phyloP scores from a whole-genome alignment of 1,140 invertebrate species.

The Drosophila malerkotliana region DNA sequence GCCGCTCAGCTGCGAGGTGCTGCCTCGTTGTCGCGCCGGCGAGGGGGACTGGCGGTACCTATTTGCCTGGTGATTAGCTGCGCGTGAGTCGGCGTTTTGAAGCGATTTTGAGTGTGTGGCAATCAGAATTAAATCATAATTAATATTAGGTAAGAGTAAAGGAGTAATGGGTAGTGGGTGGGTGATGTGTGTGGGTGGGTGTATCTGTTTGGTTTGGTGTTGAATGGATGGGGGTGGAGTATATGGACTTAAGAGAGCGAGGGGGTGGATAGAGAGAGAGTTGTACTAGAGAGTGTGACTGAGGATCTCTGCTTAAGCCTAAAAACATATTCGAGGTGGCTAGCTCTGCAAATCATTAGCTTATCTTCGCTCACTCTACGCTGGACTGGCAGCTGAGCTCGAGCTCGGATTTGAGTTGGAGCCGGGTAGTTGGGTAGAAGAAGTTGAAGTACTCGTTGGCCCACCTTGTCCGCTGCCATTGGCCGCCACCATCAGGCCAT shows the following conservation, averaged over 20 bases:
- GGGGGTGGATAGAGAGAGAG: constrained; percentile 5
- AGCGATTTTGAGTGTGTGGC: constrained; percentile 80
- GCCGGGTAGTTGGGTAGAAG: constrained; percentile 40
- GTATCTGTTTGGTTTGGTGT: constrained; percentile 4
- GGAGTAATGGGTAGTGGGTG: constrained; percentile 39
- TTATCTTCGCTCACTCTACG: constrained; percentile 42
- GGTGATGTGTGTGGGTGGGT: constrained; percentile 1
- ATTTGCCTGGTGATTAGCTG: constrained; percentile 84
- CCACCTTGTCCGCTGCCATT: constrained; percentile 83
- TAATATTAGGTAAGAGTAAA: constrained; percentile 56
- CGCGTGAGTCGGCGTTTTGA: constrained; percentile 60
- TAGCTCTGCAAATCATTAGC: constrained; percentile 34
- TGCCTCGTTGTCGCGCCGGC: constrained; percentile 85
- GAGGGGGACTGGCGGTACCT: constrained; percentile 86
- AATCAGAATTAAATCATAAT: constrained; percentile 74
- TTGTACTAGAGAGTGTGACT: constrained; percentile 48
- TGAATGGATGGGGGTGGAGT: constrained; percentile 15
- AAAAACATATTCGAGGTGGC: constrained; percentile 50
- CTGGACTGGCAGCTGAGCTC: constrained; percentile 39
- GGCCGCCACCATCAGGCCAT: constrained; percentile 61
- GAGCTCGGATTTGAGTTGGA: constrained; percentile 46
- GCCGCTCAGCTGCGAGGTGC: constrained; percentile 85
- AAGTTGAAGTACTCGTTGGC: constrained; percentile 72
- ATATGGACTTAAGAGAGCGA: constrained; percentile 12
- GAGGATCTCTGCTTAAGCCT: constrained; percentile 47